Base-by-base conservation (phyloP, 2,797 vertebrate genomes). In the Anas acuta region DNA sequence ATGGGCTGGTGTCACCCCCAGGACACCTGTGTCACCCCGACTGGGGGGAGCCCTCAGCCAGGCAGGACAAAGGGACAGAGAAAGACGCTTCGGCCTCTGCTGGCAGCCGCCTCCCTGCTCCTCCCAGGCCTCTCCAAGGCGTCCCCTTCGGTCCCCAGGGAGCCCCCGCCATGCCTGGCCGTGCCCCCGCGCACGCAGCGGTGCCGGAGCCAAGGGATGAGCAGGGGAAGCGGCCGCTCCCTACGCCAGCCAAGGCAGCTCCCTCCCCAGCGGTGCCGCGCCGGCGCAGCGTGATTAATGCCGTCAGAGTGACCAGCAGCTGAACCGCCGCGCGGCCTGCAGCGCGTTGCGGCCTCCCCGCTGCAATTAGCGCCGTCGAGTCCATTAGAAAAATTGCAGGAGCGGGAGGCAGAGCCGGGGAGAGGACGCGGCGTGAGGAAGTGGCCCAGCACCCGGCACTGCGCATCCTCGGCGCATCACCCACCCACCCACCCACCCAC, bases 321-420 rank as follows among this genome's bases (percentile, higher is more conserved):
- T 43, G 69, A 75, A 66, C 49, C 9, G 54, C 80, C 23, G 60
- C 1, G 0, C 1, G 6, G 84, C 84, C 87, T n/a, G 87, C 0
- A 3, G 66, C 15, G 85, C 89, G 57, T 91, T 54, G 57, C 58
- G 54, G 71, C 11, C 89, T 89, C 86, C 84, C 89, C 69, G 82
- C 76, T 90, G 91, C 85, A 94, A 96, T 96, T 92, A 96, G 62
- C 30, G 53, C 91, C 92, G 72, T 7, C 81, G 47, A 75, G 82
- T 82, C 83, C 39, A 95, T 94, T 92, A 92, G 91, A 88, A 76
- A 95, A 96, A 95, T 88, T 95, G 95, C 83, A 93, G 53, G 71
- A 90, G 84, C 41, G 0, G 57, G 75, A 92, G 84, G 85, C 91
- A 94, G 80, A 66, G 71, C 67, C 69, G 7, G 70, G 25, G 67